Conservation (phyloP, 2,888 invertebrate species). For the Antheraea assamensis region DNA sequence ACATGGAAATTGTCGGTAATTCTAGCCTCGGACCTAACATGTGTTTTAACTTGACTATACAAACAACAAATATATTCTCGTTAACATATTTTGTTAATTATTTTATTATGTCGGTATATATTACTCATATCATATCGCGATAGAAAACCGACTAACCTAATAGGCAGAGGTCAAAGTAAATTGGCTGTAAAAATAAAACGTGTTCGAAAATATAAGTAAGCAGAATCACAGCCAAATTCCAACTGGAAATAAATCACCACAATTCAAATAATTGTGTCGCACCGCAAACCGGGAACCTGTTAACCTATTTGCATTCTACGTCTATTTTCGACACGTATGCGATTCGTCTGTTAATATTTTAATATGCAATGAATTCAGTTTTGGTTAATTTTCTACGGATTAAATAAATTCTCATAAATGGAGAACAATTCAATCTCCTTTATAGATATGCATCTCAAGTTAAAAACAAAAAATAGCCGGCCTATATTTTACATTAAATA, state of each 20-base stretch:
- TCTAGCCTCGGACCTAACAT: too few species aligned
- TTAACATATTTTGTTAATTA: background rate
- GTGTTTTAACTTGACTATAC: too few species aligned
- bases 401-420: background rate
- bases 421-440: too few species aligned
- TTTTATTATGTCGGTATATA: background rate
- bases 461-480: too few species aligned
- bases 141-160: background rate
- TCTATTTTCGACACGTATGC: conserved; percentile 6
- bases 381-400: background rate
- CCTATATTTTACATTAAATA: too few species aligned
- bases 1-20: too few species aligned
- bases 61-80: too few species aligned
- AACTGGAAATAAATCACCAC: conserved; percentile 6
- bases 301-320: conserved; percentile 7
- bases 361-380: background rate
- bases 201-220: background rate
- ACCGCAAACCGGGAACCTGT: conserved; percentile 8
- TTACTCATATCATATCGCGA: background rate
- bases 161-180: background rate
- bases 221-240: background rate
- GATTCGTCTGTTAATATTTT: background rate
- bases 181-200: background rate
- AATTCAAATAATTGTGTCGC: conserved; percentile 13
- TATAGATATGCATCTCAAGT: too few species aligned